A percentile compares a stretch with the other conserved stretches of the same genome.
Evolutionary conservation across 2,888 invertebrate species (phyloP).

Genomic region (Tethea ocularis): DNA sequence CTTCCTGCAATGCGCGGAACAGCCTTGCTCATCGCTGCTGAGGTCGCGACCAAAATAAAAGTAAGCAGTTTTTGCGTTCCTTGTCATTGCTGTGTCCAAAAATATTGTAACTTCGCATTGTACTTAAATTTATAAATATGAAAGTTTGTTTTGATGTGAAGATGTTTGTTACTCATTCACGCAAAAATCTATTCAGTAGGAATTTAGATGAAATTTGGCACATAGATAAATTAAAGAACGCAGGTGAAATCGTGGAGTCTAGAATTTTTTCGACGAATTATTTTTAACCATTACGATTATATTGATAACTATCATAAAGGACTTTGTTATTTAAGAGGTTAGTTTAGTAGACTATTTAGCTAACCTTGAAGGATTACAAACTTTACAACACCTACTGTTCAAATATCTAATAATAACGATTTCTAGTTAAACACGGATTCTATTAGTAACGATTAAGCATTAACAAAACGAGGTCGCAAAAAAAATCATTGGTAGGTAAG

Average conservation of each 20-base stretch:
- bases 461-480: neutral
- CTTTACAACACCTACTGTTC: neutral
- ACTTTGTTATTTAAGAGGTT: too few relatives aligned
- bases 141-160: too few relatives aligned
- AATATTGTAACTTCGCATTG: too few relatives aligned
- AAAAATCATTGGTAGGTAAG: neutral
- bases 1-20: conserved; percentile 72
- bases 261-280: too few relatives aligned
- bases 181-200: too few relatives aligned
- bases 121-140: too few relatives aligned
- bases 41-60: conserved; percentile 63
- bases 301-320: too few relatives aligned
- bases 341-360: neutral
- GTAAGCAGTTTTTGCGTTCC: conserved; percentile 42
- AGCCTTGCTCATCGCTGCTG: conserved; percentile 66
- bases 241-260: too few relatives aligned
- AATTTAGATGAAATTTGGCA: too few relatives aligned
- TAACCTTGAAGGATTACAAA: neutral
- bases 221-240: too few relatives aligned
- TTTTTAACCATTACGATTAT: too few relatives aligned
- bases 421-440: conserved; percentile 1
- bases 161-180: too few relatives aligned
- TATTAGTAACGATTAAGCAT: neutral
- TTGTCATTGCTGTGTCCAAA: neutral
- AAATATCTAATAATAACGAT: neutral